A percentile compares a stretch with the other conserved stretches of the same genome.
These are phyloP conservation scores for Diachasma alloeum DNA, from an alignment of 1,140 invertebrate species.

Conservation along the genomic window DNA sequence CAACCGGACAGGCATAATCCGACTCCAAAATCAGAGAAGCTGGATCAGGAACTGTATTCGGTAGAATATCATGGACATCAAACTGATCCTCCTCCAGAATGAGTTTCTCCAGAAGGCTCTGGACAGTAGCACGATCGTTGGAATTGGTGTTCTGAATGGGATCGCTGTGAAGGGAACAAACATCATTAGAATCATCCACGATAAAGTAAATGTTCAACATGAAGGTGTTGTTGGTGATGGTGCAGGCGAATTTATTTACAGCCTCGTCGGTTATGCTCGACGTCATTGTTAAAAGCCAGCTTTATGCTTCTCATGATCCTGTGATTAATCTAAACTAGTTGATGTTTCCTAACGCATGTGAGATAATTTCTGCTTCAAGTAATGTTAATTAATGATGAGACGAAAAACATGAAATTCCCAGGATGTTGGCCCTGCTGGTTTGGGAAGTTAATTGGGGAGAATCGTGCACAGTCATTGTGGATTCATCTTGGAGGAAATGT, in stretches of 20 bases:
- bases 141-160: slow-evolving; percentile 87
- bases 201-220: background rate
- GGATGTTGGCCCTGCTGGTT: background rate
- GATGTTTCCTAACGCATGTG: background rate
- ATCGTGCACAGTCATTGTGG: background rate
- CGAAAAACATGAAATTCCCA: background rate
- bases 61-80: slow-evolving; percentile 90
- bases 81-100: slow-evolving; percentile 93
- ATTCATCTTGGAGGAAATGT: background rate
- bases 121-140: slow-evolving; percentile 85
- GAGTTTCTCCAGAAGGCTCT: slow-evolving; percentile 82
- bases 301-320: background rate
- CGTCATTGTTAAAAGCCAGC: background rate
- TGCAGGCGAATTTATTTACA: slow-evolving; percentile 2
- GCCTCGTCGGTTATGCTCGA: background rate
- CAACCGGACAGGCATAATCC: slow-evolving; percentile 91
- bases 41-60: slow-evolving; percentile 93
- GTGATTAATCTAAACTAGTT: background rate
- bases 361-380: background rate
- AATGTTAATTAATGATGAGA: background rate
- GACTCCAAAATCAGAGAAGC: slow-evolving; percentile 85
- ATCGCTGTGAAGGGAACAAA: slow-evolving; percentile 72
- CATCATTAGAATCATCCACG: background rate
- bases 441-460: background rate
- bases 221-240: background rate